Evolutionary conservation across 1,140 invertebrate species (phyloP).

Genomic region (Drosophila sucinea): DNA sequence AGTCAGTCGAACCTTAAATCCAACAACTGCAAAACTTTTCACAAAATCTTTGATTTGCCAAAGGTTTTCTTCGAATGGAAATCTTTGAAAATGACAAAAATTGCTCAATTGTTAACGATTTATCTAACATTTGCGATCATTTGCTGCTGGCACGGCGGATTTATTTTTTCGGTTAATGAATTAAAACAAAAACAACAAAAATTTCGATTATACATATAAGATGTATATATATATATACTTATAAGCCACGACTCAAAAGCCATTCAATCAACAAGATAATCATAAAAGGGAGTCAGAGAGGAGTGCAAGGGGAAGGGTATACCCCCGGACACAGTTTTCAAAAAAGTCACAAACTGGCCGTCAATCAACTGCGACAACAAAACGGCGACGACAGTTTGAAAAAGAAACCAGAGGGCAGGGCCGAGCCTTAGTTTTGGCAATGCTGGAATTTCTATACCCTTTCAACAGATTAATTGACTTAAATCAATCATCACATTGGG

Average conservation of each 20-base stretch:
- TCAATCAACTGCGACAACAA: slow-evolving; percentile 24
- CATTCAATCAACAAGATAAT: slow-evolving; percentile 50
- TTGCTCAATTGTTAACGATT: slow-evolving; percentile 61
- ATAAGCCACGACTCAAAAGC: slow-evolving; percentile 35
- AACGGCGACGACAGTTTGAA: slow-evolving; percentile 1
- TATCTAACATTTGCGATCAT: slow-evolving; percentile 53
- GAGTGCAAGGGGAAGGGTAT: neutral
- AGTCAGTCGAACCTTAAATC: slow-evolving; percentile 39
- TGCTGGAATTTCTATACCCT: neutral
- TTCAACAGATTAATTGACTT: neutral
- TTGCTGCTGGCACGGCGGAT: slow-evolving; percentile 17
- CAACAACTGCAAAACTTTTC: slow-evolving; percentile 24
- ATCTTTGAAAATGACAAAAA: slow-evolving; percentile 49
- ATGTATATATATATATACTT: slow-evolving; percentile 1
- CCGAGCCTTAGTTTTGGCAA: neutral
- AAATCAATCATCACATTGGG: neutral
- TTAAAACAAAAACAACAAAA: slow-evolving; percentile 26
- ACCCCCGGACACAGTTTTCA: slow-evolving; percentile 20
- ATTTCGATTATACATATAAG: slow-evolving; percentile 29
- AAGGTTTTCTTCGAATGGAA: neutral
- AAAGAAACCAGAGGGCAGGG: slow-evolving; percentile 7
- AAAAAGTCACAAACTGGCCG: slow-evolving; percentile 20
- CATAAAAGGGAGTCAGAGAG: slow-evolving; percentile 1
- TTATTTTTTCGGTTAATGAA: slow-evolving; percentile 44
- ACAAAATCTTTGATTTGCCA: neutral